Evolutionary conservation across 2,113 vertebrate species (phyloP), one percentile per base, ranked within the genome.

Genomic region (Rafetus swinhoei): DNA sequence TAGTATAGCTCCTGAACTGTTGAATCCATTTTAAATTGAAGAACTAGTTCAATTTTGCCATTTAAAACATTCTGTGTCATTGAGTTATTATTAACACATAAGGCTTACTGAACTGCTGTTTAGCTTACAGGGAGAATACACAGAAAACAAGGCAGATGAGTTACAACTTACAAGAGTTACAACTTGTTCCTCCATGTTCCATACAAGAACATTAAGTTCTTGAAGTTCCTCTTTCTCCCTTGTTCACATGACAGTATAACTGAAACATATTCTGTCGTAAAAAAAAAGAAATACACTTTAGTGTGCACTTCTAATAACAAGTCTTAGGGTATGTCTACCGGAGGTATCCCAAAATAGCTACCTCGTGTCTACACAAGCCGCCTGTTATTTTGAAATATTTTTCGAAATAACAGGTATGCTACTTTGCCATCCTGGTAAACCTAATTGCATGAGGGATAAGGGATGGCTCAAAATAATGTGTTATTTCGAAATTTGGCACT

Each of bases 161-260:
- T 74, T 84, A 92, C 69, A 93, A 84, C 39, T 94, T 93, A 60
- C 32, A 0, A 2, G 50, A 82, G 25, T 79, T 81, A 92, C 24
- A 60, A 60, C 24, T 60, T 60, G 59, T 35, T 72, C 77, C 94
- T 94, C 80, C 84, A 91, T 54, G 79, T 53, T 10, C 54, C 76
- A 15, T n/a, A 19, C 45, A 69, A 86, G 86, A 82, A 94, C 92
- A 91, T 80, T 86, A 96, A 93, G 82, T 74, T 91, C 24, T 55
- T 85, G n/a, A 90, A 82, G 77, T 88, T 93, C 83, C 1, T 92
- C 22, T 89, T 3, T 82, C 77, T 93, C 55, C 32, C 24, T 77
- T 89, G 88, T 76, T 87, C 88, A 55, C 52, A 85, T 21, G n/a
- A 8, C 86, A 88, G 56, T 86, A 0, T 62, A 79, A 93, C 81